Conservation (phyloP, 2,113 vertebrate species). For the Macrotus californicus region DNA sequence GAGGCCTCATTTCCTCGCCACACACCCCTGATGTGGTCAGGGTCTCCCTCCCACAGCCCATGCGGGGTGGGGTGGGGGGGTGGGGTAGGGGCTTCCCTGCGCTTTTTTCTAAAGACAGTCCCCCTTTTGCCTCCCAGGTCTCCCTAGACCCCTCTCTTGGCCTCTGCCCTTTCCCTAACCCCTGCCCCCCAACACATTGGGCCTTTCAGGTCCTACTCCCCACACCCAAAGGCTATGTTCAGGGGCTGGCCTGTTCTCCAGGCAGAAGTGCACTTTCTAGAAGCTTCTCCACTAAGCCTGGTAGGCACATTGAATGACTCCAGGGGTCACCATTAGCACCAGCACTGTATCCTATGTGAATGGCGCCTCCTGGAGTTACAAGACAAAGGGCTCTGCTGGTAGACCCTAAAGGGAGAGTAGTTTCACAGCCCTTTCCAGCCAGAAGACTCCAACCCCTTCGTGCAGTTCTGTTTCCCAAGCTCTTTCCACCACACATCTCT, state of each 20-base stretch:
- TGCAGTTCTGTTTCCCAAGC: neutral
- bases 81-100: neutral
- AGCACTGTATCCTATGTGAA: neutral
- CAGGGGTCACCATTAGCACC: neutral
- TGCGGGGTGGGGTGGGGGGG: neutral
- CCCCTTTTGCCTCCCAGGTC: neutral
- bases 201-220: neutral
- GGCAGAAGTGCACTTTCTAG: conserved; percentile 30
- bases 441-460: neutral
- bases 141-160: neutral
- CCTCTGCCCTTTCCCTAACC: conserved; percentile 13
- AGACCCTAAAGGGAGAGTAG: neutral
- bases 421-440: neutral
- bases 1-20: conserved; percentile 72
- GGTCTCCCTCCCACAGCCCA: conserved; percentile 55
- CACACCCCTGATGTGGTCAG: conserved; percentile 72
- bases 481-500: neutral
- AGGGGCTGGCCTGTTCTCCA: neutral
- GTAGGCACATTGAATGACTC: neutral
- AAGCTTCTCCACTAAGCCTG: conserved; percentile 29
- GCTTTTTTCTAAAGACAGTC: neutral
- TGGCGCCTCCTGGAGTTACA: conserved; percentile 23
- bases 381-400: neutral
- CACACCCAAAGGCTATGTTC: neutral
- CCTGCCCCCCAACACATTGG: too few species aligned